Percentiles rank a stretch among this genome's conserved stretches.
Conservation (phyloP, 2,888 invertebrate species). For the Parthenolecanium corni region DNA sequence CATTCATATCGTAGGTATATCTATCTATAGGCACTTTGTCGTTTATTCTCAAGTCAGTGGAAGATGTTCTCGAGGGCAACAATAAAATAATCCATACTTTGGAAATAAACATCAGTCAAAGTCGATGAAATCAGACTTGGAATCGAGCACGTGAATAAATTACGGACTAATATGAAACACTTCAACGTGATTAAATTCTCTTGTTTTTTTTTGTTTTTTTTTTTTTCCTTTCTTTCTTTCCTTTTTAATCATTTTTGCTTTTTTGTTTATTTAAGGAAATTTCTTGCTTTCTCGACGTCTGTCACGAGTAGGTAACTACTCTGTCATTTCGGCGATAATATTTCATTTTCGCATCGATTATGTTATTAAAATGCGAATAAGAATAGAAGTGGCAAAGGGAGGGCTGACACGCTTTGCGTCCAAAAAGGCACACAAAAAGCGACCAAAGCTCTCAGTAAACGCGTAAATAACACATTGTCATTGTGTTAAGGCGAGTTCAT, state of each 20-base stretch:
- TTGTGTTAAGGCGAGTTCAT: slow-evolving; percentile 23
- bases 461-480: slow-evolving; percentile 27
- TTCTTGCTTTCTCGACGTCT: slow-evolving; percentile 1
- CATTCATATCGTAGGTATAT: no score
- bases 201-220: neutral
- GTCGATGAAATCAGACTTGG: slow-evolving; percentile 13
- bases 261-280: slow-evolving; percentile 29
- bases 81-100: no score
- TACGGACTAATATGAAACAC: slow-evolving; percentile 16
- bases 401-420: neutral
- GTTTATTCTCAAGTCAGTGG: no score
- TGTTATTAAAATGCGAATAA: slow-evolving; percentile 23
- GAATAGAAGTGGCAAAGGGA: no score
- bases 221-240: no score
- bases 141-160: slow-evolving; percentile 17
- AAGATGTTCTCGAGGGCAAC: no score
- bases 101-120: neutral
- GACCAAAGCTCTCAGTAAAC: slow-evolving; percentile 7
- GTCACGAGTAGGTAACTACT: slow-evolving; percentile 14
- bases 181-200: slow-evolving; percentile 27
- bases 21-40: no score
- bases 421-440: neutral
- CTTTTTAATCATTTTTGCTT: neutral
- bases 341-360: slow-evolving; percentile 11
- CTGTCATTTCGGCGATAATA: slow-evolving; percentile 17